Evolutionary conservation across 2,888 invertebrate species (phyloP).

Genomic region (Lysandra coridon): DNA sequence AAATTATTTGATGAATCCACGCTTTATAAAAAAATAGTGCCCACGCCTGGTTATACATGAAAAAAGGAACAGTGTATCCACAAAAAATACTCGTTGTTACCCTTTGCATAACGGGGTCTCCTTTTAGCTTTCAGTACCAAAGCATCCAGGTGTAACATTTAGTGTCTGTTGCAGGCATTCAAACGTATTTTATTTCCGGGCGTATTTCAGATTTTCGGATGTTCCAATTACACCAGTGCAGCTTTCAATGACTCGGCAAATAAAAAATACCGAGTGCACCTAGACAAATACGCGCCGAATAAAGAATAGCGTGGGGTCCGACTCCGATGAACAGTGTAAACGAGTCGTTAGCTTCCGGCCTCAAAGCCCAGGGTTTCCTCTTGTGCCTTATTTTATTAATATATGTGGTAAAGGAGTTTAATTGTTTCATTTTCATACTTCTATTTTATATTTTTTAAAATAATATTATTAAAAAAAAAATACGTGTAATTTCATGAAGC

Average conservation of each 20-base stretch:
- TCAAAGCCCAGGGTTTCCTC: not conserved
- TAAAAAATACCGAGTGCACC: conserved; percentile 10
- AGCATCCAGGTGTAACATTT: not conserved
- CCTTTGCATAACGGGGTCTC: not conserved
- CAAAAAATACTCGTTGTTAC: not conserved
- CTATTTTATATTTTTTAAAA: not conserved
- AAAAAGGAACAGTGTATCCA: not conserved
- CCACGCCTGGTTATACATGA: too few relatives aligned
- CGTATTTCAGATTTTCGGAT: conserved; percentile 7
- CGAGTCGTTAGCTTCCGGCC: conserved; percentile 11
- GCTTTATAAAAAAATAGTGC: too few relatives aligned
- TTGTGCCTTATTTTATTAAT: not conserved
- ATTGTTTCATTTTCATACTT: not conserved
- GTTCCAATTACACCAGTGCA: conserved; percentile 15
- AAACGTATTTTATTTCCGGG: not conserved
- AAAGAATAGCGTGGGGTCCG: not conserved
- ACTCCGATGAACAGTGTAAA: not conserved
- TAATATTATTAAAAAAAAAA: not conserved
- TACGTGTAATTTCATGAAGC: not conserved
- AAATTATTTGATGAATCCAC: too few relatives aligned
- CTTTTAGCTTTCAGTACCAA: not conserved
- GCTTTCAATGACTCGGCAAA: not conserved
- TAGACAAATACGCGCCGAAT: not conserved
- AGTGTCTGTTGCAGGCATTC: not conserved
- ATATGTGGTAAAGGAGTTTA: not conserved